phyloP scores from a whole-genome alignment of 2,113 vertebrate species.

The Callocephalon fimbriatum region DNA sequence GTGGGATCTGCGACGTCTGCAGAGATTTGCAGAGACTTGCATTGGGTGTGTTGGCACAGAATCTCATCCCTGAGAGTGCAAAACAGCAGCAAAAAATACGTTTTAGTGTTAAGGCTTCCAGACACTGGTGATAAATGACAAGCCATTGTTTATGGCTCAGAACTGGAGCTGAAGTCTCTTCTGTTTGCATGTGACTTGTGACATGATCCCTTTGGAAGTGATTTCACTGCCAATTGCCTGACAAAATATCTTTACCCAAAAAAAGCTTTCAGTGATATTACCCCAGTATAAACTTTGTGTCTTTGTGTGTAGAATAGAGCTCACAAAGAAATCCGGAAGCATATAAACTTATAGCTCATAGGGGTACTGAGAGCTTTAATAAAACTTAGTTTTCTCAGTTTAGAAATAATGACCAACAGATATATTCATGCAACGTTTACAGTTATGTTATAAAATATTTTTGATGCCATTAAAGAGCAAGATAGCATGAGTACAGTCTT shows the following conservation, averaged over 20 bases:
- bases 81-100: background rate
- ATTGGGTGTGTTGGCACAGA: background rate
- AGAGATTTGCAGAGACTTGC: background rate
- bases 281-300: background rate
- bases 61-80: background rate
- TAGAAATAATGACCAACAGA: background rate
- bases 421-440: rapidly evolving
- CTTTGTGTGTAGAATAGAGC: background rate
- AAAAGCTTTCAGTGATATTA: background rate
- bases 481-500: background rate
- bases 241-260: background rate
- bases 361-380: background rate
- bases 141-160: background rate
- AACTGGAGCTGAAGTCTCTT: background rate
- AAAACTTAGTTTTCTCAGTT: background rate
- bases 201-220: background rate
- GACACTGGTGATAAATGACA: background rate
- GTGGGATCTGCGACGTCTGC: background rate
- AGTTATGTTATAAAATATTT: background rate
- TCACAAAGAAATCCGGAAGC: background rate
- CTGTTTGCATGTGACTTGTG: background rate
- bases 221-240: background rate
- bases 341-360: background rate
- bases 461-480: background rate
- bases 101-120: background rate